phyloP scores from a whole-genome alignment of 1,140 invertebrate species.

The Cherax destructor region DNA sequence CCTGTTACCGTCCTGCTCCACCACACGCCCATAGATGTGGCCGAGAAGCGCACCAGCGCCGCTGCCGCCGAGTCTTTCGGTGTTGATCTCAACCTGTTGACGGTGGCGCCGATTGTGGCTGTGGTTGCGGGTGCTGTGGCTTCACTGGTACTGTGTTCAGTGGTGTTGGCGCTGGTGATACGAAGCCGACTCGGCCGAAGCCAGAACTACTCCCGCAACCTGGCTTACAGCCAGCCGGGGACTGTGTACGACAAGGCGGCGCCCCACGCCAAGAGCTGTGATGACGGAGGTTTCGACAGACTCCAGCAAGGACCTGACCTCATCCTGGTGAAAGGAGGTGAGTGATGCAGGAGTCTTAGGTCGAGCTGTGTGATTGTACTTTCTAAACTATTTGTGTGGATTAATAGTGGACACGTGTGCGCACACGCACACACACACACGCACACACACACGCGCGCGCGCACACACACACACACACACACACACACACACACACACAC shows the following conservation, averaged over 20 bases:
- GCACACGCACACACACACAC: neutral
- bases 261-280: slow-evolving; percentile 18
- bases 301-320: slow-evolving; percentile 39
- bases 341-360: neutral
- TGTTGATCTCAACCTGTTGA: neutral
- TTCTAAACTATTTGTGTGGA: too few species aligned
- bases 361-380: too few species aligned
- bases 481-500: slow-evolving; percentile 6
- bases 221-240: slow-evolving; percentile 14
- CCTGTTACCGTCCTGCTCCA: slow-evolving; percentile 25
- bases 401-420: neutral
- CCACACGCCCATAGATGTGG: slow-evolving; percentile 78
- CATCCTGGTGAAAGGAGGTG: slow-evolving; percentile 46
- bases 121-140: slow-evolving; percentile 83
- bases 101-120: slow-evolving; percentile 81
- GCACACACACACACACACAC: slow-evolving; percentile 10
- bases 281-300: slow-evolving; percentile 46
- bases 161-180: slow-evolving; percentile 32
- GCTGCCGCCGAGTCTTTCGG: slow-evolving; percentile 27
- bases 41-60: slow-evolving; percentile 81
- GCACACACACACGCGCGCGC: neutral
- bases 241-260: slow-evolving; percentile 35
- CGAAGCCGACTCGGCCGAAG: slow-evolving; percentile 17
- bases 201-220: slow-evolving; percentile 11
- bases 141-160: slow-evolving; percentile 76